A percentile compares a stretch with the other conserved stretches of the same genome.
These are phyloP conservation scores for Koerneria pararmatus DNA, from an alignment of 2,888 invertebrate genomes.

Conservation along the genomic window DNA sequence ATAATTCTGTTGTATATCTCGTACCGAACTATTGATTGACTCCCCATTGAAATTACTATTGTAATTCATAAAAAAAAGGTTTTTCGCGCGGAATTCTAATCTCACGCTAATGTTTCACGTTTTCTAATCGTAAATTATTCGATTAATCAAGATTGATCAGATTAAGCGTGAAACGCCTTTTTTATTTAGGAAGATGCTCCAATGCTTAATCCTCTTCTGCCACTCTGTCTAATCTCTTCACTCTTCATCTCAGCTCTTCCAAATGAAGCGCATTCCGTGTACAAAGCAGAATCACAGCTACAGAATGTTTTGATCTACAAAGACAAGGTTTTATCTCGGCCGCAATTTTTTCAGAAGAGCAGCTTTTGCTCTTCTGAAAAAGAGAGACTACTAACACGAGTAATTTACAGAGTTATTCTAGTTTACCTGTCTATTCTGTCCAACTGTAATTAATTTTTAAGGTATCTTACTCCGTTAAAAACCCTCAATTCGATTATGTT, in stretches of 20 bases:
- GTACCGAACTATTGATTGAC: no score
- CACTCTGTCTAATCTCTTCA: not conserved
- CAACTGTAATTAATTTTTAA: no score
- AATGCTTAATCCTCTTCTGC: conserved; percentile 1
- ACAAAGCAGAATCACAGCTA: conserved; percentile 4
- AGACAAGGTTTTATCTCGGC: conserved; percentile 5
- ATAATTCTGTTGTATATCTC: no score
- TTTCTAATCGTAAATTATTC: not conserved
- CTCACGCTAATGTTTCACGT: no score
- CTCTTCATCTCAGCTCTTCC: not conserved
- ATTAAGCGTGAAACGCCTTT: not conserved
- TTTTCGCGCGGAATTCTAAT: no score
- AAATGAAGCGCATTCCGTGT: conserved; percentile 10
- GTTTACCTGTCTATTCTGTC: no score
- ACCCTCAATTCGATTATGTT: not conserved
- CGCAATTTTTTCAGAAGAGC: no score
- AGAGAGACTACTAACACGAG: no score
- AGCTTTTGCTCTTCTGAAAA: no score
- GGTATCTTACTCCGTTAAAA: not conserved
- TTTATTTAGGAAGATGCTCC: not conserved
- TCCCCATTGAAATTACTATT: no score
- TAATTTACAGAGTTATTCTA: no score
- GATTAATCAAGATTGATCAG: not conserved
- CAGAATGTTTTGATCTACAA: conserved; percentile 17
- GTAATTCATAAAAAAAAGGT: no score